Evolutionary conservation across 2,797 vertebrate genomes (phyloP), one percentile per base, ranked within the genome.

Genomic region (Platalea minor): DNA sequence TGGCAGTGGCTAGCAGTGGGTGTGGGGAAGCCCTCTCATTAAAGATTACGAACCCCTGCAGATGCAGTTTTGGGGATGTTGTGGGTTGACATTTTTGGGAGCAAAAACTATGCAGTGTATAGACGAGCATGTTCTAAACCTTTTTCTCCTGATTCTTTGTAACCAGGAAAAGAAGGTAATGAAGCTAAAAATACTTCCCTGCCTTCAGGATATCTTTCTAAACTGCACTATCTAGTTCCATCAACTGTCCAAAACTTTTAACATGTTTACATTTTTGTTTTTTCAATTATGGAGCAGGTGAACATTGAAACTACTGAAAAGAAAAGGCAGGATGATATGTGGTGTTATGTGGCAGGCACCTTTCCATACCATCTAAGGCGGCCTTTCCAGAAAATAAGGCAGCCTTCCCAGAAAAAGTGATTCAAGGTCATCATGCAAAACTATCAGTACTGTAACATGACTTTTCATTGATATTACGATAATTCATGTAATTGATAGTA

Each of bases 241-340:
- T 59, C 86, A 93, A 51, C 79, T 90, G 83, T 57, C 78, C 41
- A 43, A 75, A 86, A 89, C 21, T 43, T 50, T 21, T 60, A 70
- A 54, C 56, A 23, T 60, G 31, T 70, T 95, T 92, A 89, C 53
- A 33, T 78, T 96, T 94, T 92, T 14, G 18, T 84, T 91, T 95
- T 86, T 74, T 95, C 72, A 59, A 16, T 72, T 46, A 63, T 4
- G 33, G 39, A 91, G 72, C 61, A 69, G 65, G 50, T 84, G 73
- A 90, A 68, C 43, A 60, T 45, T 89, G 79, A 89, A 91, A 80
- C 59, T 61, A n/a, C 50, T 69, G 50, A 43, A 45, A 59, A 72
- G 54, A 81, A 57, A 85, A 88, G 48, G 54, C 39, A 65, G 53
- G 67, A 35, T 15, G 51, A 64, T 59, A 10, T 2, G n/a, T 41